These are phyloP conservation scores for human (Homo sapiens) DNA, from an alignment of 2,113 vertebrate genomes.

Conservation along the genomic window DNA sequence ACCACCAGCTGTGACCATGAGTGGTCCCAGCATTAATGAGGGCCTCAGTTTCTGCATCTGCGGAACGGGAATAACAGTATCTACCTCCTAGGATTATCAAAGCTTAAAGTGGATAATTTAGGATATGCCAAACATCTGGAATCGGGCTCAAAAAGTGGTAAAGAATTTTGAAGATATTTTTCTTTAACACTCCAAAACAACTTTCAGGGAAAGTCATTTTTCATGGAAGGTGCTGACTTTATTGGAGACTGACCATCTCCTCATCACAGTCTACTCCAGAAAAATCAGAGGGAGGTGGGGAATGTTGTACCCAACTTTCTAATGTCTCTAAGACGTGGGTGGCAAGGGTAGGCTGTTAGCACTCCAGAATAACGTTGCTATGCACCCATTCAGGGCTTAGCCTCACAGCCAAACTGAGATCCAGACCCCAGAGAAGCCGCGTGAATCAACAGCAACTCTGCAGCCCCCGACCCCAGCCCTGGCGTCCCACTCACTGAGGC, in stretches of 20 bases:
- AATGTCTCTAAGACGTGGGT: too few relatives aligned
- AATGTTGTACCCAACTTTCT: background rate
- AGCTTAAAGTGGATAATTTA: background rate
- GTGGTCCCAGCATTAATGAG: accelerated
- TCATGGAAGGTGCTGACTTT: background rate
- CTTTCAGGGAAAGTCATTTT: background rate
- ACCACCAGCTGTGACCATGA: background rate
- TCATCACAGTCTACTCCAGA: background rate
- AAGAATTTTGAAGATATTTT: background rate
- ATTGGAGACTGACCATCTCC: background rate
- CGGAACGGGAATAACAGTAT: background rate
- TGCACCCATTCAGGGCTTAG: background rate
- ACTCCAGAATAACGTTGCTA: too few relatives aligned
- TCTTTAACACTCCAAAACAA: background rate
- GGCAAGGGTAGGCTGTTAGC: background rate
- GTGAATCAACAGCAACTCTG: background rate
- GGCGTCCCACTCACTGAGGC: background rate
- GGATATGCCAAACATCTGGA: background rate
- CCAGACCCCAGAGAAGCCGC: too few relatives aligned
- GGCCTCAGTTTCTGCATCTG: background rate
- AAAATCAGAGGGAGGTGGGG: accelerated
- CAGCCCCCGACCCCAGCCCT: background rate
- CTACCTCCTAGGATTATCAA: background rate
- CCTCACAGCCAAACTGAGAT: too few relatives aligned
- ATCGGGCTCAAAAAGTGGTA: background rate